phyloP scores from a whole-genome alignment of 2,113 vertebrate species.

The Anhinga rufa region DNA sequence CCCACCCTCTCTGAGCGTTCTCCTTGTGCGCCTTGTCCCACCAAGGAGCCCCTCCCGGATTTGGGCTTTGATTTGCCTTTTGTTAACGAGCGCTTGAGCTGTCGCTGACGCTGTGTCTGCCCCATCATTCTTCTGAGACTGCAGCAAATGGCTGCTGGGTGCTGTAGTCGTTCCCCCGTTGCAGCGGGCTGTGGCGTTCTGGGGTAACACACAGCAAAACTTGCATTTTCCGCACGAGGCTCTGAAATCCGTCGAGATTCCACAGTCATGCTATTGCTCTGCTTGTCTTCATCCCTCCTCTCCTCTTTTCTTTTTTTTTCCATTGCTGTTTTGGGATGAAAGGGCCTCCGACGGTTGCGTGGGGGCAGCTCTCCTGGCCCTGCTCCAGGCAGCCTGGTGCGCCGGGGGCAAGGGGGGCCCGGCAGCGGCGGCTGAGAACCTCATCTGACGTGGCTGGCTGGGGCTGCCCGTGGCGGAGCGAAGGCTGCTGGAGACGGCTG shows the following conservation, averaged over 20 bases:
- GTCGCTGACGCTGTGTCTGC: accelerated
- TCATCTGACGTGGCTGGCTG: not conserved
- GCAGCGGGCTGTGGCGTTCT: not conserved
- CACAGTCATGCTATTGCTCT: not conserved
- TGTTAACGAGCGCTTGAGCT: not conserved
- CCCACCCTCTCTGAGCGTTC: accelerated
- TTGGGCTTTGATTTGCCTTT: not conserved
- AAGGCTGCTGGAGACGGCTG: not conserved
- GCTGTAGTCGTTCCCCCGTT: accelerated
- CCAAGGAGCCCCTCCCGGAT: not conserved
- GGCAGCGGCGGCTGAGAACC: not conserved
- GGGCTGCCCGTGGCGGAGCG: not conserved
- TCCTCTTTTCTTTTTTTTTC: not conserved
- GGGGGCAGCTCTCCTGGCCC: not conserved
- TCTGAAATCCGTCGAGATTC: not conserved
- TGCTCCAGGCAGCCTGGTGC: not conserved
- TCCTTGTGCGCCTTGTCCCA: accelerated
- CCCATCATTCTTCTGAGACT: accelerated
- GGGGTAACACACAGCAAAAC: not conserved
- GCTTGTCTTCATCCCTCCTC: not conserved
- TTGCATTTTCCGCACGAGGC: accelerated
- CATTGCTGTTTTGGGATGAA: not conserved
- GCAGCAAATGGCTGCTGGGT: not conserved
- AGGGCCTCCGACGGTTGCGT: accelerated
- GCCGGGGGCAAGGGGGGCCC: not conserved